These are phyloP conservation scores for Brachionus sp. DNA, from an alignment of 1,140 invertebrate species.

Conservation along the genomic window DNA sequence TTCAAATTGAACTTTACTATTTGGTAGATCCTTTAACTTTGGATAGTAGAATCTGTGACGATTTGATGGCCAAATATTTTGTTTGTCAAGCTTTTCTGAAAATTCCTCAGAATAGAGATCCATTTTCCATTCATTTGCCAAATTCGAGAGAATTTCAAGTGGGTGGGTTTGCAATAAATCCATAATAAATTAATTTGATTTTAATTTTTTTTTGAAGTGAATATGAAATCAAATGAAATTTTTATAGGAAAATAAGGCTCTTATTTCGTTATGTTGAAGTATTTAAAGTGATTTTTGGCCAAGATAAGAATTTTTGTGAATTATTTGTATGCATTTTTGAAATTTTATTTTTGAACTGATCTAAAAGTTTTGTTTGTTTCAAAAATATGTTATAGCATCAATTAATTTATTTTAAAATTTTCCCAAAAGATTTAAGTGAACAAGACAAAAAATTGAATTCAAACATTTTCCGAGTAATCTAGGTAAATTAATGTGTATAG, in stretches of 20 bases:
- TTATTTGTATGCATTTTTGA: neutral
- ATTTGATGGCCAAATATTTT: constrained; percentile 55
- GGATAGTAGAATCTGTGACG: constrained; percentile 59
- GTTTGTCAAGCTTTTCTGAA: constrained; percentile 57
- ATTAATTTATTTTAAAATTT: neutral
- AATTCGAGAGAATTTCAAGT: neutral
- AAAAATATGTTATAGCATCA: neutral
- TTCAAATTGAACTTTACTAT: constrained; percentile 52
- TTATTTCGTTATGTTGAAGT: neutral
- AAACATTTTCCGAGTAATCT: neutral
- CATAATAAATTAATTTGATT: neutral
- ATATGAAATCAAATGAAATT: neutral
- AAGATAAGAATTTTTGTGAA: constrained; percentile 11
- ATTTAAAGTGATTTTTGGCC: neutral
- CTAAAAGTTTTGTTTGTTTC: neutral
- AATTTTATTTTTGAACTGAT: neutral
- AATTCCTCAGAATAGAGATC: constrained; percentile 50
- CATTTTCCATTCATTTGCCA: constrained; percentile 26
- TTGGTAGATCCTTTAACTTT: constrained; percentile 57
- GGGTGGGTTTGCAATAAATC: neutral
- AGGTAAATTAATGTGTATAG: neutral
- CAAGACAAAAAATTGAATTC: neutral
- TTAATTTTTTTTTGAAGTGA: neutral
- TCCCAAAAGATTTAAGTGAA: neutral
- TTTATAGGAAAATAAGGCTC: neutral